A percentile compares a stretch with the other conserved stretches of the same genome.
phyloP scores from a whole-genome alignment of 2,113 vertebrate genomes.

The Lampris megalopsis region DNA sequence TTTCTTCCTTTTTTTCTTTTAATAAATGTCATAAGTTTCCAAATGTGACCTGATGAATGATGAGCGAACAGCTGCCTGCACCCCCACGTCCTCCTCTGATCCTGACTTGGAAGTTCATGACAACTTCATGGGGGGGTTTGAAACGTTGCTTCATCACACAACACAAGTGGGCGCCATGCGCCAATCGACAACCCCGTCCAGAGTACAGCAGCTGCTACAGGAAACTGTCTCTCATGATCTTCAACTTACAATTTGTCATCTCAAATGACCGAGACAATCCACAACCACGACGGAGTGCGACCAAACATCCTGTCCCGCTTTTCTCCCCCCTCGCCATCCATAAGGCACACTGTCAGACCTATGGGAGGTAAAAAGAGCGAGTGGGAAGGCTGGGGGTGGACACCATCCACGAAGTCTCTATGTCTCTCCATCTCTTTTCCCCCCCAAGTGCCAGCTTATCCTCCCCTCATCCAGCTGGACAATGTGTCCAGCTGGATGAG shows the following conservation, averaged over 20 bases:
- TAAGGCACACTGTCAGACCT: slow-evolving; percentile 32
- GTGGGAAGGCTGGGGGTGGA: slow-evolving; percentile 53
- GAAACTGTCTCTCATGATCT: slow-evolving; percentile 4
- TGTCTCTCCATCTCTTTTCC: slow-evolving; percentile 73
- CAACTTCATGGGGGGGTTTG: not conserved
- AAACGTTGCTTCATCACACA: not conserved
- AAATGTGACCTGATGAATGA: not conserved
- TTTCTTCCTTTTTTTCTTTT: too few relatives aligned
- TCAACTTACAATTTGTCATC: not conserved
- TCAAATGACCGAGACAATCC: slow-evolving; percentile 5
- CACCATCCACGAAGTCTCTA: slow-evolving; percentile 63
- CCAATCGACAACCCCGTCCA: not conserved
- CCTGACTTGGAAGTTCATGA: not conserved
- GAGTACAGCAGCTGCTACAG: not conserved
- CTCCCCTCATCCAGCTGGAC: slow-evolving; percentile 76
- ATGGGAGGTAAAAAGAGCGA: slow-evolving; percentile 6
- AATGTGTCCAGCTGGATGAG: slow-evolving; percentile 61
- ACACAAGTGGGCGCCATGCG: not conserved
- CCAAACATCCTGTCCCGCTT: not conserved
- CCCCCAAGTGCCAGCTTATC: slow-evolving; percentile 81
- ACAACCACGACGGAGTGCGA: slow-evolving; percentile 8
- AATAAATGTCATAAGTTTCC: too few relatives aligned
- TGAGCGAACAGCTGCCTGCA: not conserved
- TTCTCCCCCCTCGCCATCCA: slow-evolving; percentile 13
- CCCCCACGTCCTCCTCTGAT: not conserved